phyloP scores from a whole-genome alignment of 2,113 vertebrate species.

The Perca flavescens region DNA sequence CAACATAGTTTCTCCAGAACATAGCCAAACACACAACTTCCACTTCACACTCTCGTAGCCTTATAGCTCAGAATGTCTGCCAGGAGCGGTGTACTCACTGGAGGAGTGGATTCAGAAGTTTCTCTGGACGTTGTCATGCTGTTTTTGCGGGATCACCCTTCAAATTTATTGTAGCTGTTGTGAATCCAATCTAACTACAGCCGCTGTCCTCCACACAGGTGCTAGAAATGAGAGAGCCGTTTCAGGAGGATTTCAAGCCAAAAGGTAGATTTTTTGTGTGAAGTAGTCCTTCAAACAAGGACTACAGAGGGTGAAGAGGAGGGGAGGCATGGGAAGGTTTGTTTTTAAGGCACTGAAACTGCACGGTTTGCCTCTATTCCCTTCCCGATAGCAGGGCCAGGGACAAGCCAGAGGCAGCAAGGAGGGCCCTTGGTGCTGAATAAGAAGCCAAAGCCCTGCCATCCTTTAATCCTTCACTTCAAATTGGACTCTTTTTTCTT shows the following conservation, averaged over 20 bases:
- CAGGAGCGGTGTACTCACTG: background rate
- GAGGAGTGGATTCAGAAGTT: background rate
- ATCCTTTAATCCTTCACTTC: constrained; percentile 69
- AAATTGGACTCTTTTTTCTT: constrained; percentile 66
- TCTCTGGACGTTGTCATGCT: background rate
- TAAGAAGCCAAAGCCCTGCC: constrained; percentile 36
- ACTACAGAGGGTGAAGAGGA: constrained; percentile 2
- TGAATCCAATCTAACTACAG: background rate
- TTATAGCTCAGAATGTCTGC: background rate
- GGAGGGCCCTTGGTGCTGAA: constrained; percentile 20
- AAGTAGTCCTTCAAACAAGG: constrained; percentile 20
- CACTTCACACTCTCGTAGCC: background rate
- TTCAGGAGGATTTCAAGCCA: background rate
- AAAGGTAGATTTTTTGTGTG: constrained; percentile 4
- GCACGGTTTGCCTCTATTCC: constrained; percentile 47
- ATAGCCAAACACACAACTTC: background rate
- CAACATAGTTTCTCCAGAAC: background rate
- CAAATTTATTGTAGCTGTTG: background rate
- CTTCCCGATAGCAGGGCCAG: background rate
- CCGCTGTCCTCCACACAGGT: constrained; percentile 1
- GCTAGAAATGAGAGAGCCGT: background rate
- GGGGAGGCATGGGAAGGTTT: constrained; percentile 8
- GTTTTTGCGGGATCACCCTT: background rate
- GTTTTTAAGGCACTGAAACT: constrained; percentile 73
- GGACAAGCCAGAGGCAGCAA: constrained; percentile 28